phyloP scores from a whole-genome alignment of 2,888 invertebrate species.

The Parnassius mnemosyne region DNA sequence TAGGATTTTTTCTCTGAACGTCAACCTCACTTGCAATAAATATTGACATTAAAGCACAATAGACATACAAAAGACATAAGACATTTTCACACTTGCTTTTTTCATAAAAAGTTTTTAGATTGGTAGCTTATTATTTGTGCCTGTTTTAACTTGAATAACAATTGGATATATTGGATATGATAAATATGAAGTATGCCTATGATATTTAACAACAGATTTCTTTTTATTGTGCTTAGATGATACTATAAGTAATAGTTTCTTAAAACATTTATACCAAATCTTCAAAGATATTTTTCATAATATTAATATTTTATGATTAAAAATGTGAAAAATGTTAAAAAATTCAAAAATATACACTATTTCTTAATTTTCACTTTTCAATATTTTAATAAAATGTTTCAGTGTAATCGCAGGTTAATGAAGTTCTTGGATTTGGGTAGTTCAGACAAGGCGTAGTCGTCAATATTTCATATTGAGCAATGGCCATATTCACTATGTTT shows the following conservation, averaged over 20 bases:
- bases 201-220: no score
- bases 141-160: no score
- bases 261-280: no score
- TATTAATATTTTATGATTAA: no score
- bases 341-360: background rate
- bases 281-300: no score
- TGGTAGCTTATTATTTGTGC: background rate
- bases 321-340: no score
- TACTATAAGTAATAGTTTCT: no score
- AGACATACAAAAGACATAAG: slow-evolving; percentile 13
- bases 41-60: background rate
- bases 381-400: background rate
- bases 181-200: no score
- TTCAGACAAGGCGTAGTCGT: background rate
- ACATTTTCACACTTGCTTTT: slow-evolving; percentile 4
- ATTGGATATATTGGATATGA: no score
- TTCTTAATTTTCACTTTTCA: background rate
- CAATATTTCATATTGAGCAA: background rate
- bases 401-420: background rate
- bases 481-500: slow-evolving; percentile 11
- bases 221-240: no score
- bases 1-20: no score
- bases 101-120: background rate
- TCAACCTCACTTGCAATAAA: no score
- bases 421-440: background rate